Base-by-base conservation (phyloP, 2,888 invertebrate species). In the Nephrotoma appendiculata region DNA sequence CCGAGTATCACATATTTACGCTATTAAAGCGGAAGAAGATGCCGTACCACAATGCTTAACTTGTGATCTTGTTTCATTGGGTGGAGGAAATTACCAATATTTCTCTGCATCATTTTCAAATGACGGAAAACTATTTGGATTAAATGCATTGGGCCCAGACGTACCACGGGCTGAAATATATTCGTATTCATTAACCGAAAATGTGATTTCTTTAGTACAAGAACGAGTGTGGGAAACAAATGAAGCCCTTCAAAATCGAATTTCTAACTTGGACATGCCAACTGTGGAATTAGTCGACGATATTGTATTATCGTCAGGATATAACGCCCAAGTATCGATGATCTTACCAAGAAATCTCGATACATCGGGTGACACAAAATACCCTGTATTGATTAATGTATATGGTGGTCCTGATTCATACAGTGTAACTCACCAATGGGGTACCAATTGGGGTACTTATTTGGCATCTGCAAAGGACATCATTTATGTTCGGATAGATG, bases 371-470 rank as follows among this genome's bases (percentile, higher is more conserved):
- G 90, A 92, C 42, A 95, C 94, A 2, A 92, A 97, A 90, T 95
- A 97, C 89, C 97, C 97, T 0, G 93, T 97, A 92, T 91, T 97
- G 45, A 94, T 97, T 87, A 95, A 96, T 90, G 97, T 97, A 94
- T 97, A 99, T 90, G 98, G 96, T 5, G 99, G 98, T 6, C 99
- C 99, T 0, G 97, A 97, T 89, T 95, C 97, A 0, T 96, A 95
- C 89, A 94, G 95, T 89, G 98, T 98, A 7, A 94, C 89, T 9
- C 95, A 97, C 89, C 94, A 94, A 89, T 98, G 96, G 93, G 93
- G 92, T 88, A 90, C 98, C 19, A 96, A 96, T 90, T 98, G 98
- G 97, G 96, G 96, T 87, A 95, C 96, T 52, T 98, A 97, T 89
- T 93, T 99, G 86, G 95, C 96, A 19, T 95, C 96, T 19, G 95